These are phyloP conservation scores for Apteryx mantelli DNA, from an alignment of 2,113 vertebrate genomes.

Conservation along the genomic window DNA sequence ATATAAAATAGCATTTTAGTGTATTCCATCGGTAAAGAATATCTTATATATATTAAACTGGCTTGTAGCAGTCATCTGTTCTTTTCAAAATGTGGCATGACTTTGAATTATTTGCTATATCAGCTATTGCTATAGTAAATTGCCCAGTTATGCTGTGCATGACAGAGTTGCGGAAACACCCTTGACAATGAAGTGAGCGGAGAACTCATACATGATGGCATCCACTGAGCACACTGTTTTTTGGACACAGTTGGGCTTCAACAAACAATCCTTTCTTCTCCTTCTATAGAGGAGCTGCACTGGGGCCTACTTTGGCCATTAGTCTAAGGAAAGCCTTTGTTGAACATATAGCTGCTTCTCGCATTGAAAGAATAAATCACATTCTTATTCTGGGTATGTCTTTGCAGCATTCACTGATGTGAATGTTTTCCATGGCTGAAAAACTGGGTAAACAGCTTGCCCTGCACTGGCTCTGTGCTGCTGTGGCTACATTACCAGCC, in stretches of 20 bases:
- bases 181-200: constrained; percentile 50
- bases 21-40: neutral
- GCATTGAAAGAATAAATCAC: constrained; percentile 65
- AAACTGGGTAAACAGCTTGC: constrained; percentile 56
- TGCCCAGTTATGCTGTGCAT: neutral
- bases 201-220: constrained; percentile 47
- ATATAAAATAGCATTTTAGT: constrained; percentile 17
- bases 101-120: constrained; percentile 49
- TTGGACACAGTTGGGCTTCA: constrained; percentile 54
- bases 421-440: constrained; percentile 60
- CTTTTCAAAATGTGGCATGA: constrained; percentile 42
- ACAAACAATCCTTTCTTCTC: constrained; percentile 72
- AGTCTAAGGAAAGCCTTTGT: constrained; percentile 65
- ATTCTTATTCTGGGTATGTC: constrained; percentile 68
- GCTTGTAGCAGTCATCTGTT: constrained; percentile 50
- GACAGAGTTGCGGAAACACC: constrained; percentile 23
- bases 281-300: constrained; percentile 16
- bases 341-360: constrained; percentile 68
- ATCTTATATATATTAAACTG: constrained; percentile 38
- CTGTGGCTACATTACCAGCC: neutral
- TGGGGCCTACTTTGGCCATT: constrained; percentile 61
- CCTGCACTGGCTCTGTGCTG: neutral
- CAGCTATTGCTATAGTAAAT: constrained; percentile 32
- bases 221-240: constrained; percentile 38
- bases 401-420: constrained; percentile 46